Evolutionary conservation across 2,888 invertebrate genomes (phyloP).

Genomic region (Meiosimyza decipiens): DNA sequence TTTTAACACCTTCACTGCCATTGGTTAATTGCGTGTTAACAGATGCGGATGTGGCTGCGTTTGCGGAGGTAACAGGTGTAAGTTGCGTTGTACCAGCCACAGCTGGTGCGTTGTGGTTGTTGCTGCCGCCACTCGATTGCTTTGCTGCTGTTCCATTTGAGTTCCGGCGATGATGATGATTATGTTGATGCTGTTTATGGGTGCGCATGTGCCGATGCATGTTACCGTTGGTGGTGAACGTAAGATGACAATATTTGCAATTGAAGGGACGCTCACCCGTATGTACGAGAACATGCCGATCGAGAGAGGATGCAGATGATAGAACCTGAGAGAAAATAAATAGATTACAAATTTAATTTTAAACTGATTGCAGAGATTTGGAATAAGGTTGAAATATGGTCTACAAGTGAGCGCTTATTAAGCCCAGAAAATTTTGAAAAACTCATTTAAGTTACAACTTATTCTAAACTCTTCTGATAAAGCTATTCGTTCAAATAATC

Average conservation of each 20-base stretch:
- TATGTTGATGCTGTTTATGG: slow-evolving; percentile 70
- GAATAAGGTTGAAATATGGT: not conserved
- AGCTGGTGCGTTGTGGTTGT: slow-evolving; percentile 35
- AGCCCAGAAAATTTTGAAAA: not conserved
- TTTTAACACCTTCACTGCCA: slow-evolving; percentile 39
- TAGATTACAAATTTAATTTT: slow-evolving; percentile 8
- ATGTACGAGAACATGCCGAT: slow-evolving; percentile 83
- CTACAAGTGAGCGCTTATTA: not conserved
- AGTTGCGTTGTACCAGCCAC: slow-evolving; percentile 42
- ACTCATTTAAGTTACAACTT: not conserved
- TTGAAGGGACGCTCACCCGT: slow-evolving; percentile 84
- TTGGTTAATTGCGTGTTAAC: slow-evolving; percentile 37
- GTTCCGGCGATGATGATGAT: slow-evolving; percentile 58
- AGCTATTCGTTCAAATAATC: not conserved
- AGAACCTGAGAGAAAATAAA: slow-evolving; percentile 68
- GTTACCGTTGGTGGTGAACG: slow-evolving; percentile 87
- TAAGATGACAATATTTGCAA: slow-evolving; percentile 81
- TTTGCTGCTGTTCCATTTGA: slow-evolving; percentile 50
- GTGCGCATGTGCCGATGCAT: slow-evolving; percentile 87
- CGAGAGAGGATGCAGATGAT: slow-evolving; percentile 82
- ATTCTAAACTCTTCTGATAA: too few species aligned
- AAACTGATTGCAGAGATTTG: not conserved
- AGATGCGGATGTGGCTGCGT: not conserved
- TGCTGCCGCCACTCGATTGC: slow-evolving; percentile 33
- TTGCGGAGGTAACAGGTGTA: slow-evolving; percentile 21